Evolutionary conservation across 1,140 invertebrate genomes (phyloP).

Genomic region (Magallana ariakensis): DNA sequence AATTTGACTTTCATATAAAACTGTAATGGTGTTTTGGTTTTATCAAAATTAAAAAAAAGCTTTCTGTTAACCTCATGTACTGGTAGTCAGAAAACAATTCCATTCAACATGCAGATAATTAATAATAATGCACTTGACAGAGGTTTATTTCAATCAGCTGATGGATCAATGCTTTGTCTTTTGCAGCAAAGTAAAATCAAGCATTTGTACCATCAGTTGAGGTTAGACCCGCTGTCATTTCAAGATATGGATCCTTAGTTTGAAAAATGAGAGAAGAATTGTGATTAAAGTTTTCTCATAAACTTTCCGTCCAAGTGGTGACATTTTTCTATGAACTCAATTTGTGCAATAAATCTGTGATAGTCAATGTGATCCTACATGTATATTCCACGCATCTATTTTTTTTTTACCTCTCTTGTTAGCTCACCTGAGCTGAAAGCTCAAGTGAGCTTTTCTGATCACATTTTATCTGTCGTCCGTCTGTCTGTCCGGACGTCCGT

Average conservation of each 20-base stretch:
- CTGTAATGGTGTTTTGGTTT: too few species aligned
- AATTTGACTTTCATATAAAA: too few species aligned
- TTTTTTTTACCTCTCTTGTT: not conserved
- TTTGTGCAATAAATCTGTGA: slow-evolving; percentile 19
- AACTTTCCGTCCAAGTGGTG: not conserved
- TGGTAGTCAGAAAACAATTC: too few species aligned
- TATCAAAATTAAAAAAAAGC: too few species aligned
- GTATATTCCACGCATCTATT: not conserved
- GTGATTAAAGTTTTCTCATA: not conserved
- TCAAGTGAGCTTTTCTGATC: too few species aligned
- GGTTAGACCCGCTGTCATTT: not conserved
- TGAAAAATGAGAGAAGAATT: not conserved
- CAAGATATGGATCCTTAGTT: not conserved
- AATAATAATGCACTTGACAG: not conserved
- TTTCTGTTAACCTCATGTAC: too few species aligned
- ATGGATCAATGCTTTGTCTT: slow-evolving; percentile 37
- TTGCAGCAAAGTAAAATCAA: slow-evolving; percentile 44
- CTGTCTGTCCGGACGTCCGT: too few species aligned
- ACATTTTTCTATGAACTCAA: not conserved
- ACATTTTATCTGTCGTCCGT: too few species aligned
- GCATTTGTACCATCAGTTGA: slow-evolving; percentile 42
- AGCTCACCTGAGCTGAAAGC: too few species aligned
- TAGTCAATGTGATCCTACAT: slow-evolving; percentile 2
- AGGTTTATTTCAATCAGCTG: slow-evolving; percentile 35
- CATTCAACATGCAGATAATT: too few species aligned